These are phyloP conservation scores for Dynastes maya DNA, from an alignment of 2,888 invertebrate species.

Conservation along the genomic window DNA sequence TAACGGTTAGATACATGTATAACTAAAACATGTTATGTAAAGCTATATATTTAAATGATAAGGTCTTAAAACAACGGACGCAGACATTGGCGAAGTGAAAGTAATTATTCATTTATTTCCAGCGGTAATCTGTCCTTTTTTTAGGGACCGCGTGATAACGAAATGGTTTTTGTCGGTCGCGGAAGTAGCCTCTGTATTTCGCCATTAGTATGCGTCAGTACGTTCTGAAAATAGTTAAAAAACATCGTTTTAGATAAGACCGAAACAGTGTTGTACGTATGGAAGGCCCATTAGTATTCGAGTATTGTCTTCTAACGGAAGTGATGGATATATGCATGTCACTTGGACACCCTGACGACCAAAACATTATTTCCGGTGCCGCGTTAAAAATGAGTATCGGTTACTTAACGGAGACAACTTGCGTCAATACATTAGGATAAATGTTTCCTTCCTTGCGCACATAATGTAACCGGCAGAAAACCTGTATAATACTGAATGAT, in stretches of 20 bases:
- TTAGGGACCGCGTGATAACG: slow-evolving; percentile 38
- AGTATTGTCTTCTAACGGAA: slow-evolving; percentile 63
- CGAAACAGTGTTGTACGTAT: slow-evolving; percentile 56
- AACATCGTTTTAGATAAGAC: slow-evolving; percentile 57
- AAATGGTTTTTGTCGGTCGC: slow-evolving; percentile 49
- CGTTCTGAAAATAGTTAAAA: slow-evolving; percentile 56
- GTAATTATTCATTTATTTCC: slow-evolving; percentile 46
- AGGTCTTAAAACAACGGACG: slow-evolving; percentile 18
- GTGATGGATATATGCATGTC: slow-evolving; percentile 66
- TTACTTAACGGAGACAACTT: slow-evolving; percentile 41
- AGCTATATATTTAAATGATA: slow-evolving; percentile 26
- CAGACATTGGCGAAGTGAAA: slow-evolving; percentile 36
- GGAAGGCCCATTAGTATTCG: slow-evolving; percentile 63
- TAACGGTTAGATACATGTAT: neutral
- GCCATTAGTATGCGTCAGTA: slow-evolving; percentile 52
- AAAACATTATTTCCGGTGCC: slow-evolving; percentile 63
- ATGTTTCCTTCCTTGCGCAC: slow-evolving; percentile 29
- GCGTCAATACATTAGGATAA: slow-evolving; percentile 44
- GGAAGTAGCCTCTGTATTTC: slow-evolving; percentile 50
- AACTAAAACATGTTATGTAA: slow-evolving; percentile 6
- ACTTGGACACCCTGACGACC: slow-evolving; percentile 66
- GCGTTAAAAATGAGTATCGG: slow-evolving; percentile 45
- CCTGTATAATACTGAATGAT: neutral
- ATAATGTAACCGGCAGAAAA: neutral
- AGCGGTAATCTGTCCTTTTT: slow-evolving; percentile 44